Conservation (phyloP, 2,113 vertebrate genomes). For the Actenoides hombroni region DNA sequence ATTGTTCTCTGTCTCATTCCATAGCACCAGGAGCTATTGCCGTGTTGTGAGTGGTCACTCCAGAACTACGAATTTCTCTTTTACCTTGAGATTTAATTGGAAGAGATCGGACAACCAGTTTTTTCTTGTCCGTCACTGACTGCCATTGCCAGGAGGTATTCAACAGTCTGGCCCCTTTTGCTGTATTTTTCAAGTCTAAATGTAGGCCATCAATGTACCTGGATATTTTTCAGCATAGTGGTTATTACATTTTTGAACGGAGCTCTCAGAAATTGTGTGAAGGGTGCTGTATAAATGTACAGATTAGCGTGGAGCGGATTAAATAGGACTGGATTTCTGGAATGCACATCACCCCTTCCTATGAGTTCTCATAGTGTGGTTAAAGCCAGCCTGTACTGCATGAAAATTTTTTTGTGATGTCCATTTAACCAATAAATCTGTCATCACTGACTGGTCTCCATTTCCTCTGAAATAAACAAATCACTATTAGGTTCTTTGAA, state of each 20-base stretch:
- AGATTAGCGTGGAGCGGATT: conserved; percentile 49
- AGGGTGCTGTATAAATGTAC: conserved; percentile 39
- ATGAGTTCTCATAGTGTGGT: conserved; percentile 58
- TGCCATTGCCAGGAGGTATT: conserved; percentile 2
- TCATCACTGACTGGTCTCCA: conserved; percentile 82
- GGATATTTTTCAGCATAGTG: conserved; percentile 4
- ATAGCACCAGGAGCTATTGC: neutral
- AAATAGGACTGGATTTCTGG: conserved; percentile 59
- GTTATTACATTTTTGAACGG: conserved; percentile 22
- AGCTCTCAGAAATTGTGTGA: conserved; percentile 37
- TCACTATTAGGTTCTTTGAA: conserved; percentile 79
- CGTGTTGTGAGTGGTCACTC: neutral
- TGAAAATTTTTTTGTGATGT: conserved; percentile 73
- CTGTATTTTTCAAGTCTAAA: neutral
- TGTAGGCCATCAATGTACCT: neutral
- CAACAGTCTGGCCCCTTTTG: neutral
- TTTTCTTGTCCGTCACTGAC: neutral
- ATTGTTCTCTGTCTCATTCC: neutral
- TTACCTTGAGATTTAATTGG: neutral
- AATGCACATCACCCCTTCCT: conserved; percentile 59
- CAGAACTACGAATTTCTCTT: neutral
- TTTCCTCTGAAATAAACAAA: conserved; percentile 87
- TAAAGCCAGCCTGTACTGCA: conserved; percentile 66
- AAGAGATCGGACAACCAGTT: neutral
- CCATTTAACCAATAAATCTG: conserved; percentile 85